Percentiles rank a stretch among this genome's conserved stretches.
phyloP scores from a whole-genome alignment of 2,888 invertebrate genomes.

The Cataglyphis altisquamis region DNA sequence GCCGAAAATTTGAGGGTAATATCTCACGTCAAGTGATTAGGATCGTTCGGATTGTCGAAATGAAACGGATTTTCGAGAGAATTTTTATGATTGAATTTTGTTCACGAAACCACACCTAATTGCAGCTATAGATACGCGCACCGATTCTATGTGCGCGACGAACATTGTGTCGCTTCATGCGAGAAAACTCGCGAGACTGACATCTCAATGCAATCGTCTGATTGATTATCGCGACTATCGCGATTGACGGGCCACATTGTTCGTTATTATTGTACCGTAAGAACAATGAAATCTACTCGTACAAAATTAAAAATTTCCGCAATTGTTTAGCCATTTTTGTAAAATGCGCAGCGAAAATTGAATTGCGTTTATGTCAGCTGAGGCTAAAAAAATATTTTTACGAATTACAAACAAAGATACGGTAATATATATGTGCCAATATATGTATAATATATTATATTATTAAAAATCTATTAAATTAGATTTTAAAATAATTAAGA shows the following conservation, averaged over 20 bases:
- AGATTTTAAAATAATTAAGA: neutral
- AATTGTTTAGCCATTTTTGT: neutral
- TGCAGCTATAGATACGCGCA: neutral
- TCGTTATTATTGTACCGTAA: neutral
- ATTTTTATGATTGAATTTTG: constrained; percentile 11
- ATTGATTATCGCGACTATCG: neutral
- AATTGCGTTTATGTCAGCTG: neutral
- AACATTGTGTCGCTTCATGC: neutral
- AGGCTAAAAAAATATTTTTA: neutral
- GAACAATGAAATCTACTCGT: neutral
- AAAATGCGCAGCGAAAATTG: neutral
- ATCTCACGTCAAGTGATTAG: neutral
- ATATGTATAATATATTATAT: neutral
- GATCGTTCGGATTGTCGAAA: neutral
- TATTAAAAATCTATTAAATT: neutral
- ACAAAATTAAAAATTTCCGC: constrained; percentile 27
- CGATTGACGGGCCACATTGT: neutral
- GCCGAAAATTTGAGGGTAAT: neutral
- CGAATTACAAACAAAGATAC: neutral
- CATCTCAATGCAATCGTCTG: neutral
- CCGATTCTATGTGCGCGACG: neutral
- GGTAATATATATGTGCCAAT: neutral
- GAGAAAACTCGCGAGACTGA: constrained; percentile 22
- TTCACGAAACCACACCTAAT: constrained; percentile 8
- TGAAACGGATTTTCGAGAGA: neutral